Conservation (phyloP, 2,797 vertebrate genomes). For the Pyrocephalus nanus region DNA sequence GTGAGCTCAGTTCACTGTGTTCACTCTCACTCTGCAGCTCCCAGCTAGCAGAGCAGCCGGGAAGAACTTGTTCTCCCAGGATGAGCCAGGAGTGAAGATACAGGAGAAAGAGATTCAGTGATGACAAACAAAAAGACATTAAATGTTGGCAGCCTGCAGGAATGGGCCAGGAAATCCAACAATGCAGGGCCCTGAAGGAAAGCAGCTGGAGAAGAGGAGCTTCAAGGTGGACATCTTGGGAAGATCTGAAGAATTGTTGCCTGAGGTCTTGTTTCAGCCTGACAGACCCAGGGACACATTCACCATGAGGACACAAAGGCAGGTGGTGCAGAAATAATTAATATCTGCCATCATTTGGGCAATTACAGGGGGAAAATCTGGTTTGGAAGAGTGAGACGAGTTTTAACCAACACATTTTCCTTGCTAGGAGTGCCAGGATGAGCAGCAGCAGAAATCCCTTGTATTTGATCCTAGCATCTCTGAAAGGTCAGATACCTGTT, state of each 20-base stretch:
- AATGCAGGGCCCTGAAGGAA: not conserved
- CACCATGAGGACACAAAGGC: not conserved
- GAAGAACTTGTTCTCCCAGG: not conserved
- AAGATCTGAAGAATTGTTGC: not conserved
- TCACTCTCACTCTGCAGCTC: not conserved
- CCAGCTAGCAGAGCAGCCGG: not conserved
- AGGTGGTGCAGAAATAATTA: not conserved
- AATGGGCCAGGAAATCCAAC: not conserved
- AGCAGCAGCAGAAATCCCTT: not conserved
- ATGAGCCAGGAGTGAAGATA: not conserved
- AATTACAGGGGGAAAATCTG: not conserved
- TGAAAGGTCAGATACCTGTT: not conserved
- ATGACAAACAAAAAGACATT: not conserved
- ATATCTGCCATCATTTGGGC: not conserved
- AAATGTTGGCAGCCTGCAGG: not conserved
- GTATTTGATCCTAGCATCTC: not conserved
- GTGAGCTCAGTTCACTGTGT: accelerated
- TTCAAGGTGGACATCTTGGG: not conserved
- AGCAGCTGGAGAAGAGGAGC: not conserved
- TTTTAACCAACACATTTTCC: not conserved
- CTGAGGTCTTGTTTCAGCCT: not conserved
- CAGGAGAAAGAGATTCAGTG: not conserved
- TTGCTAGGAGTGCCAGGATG: not conserved
- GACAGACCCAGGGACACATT: not conserved
- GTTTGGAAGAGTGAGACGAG: not conserved